Evolutionary conservation across 2,888 invertebrate species (phyloP).

Genomic region (Dione vanillae): DNA sequence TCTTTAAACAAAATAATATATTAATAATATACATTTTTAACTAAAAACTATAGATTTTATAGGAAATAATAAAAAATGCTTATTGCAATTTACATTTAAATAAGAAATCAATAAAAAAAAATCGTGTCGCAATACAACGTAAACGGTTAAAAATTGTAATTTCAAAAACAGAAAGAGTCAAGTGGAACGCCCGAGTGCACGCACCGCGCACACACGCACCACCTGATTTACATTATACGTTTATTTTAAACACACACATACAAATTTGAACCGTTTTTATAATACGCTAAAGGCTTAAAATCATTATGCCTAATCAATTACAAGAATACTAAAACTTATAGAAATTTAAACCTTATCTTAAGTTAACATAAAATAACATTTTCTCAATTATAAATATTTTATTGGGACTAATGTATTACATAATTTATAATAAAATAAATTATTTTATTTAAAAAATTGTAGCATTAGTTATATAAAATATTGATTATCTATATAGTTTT

Average conservation of each 20-base stretch:
- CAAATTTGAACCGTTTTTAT: conserved; percentile 14
- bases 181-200: conserved; percentile 56
- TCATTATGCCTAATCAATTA: conserved; percentile 15
- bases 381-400: neutral
- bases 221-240: conserved; percentile 57
- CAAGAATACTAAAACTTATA: conserved; percentile 10
- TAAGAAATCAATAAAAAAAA: conserved; percentile 35
- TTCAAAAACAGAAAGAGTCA: conserved; percentile 59
- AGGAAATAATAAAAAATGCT: conserved; percentile 8
- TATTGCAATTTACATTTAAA: conserved; percentile 29
- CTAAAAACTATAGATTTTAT: neutral
- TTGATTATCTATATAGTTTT: conserved; percentile 10
- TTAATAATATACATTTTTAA: neutral
- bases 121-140: conserved; percentile 38
- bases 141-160: conserved; percentile 47
- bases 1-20: neutral
- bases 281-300: neutral
- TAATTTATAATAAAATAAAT: conserved; percentile 4
- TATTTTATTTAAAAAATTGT: neutral
- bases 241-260: conserved; percentile 31
- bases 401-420: neutral
- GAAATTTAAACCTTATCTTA: conserved; percentile 19
- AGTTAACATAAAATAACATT: neutral
- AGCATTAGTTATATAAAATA: neutral
- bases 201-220: conserved; percentile 56